Conservation (phyloP, 2,113 vertebrate genomes). For the Misgurnus mizolepis region DNA sequence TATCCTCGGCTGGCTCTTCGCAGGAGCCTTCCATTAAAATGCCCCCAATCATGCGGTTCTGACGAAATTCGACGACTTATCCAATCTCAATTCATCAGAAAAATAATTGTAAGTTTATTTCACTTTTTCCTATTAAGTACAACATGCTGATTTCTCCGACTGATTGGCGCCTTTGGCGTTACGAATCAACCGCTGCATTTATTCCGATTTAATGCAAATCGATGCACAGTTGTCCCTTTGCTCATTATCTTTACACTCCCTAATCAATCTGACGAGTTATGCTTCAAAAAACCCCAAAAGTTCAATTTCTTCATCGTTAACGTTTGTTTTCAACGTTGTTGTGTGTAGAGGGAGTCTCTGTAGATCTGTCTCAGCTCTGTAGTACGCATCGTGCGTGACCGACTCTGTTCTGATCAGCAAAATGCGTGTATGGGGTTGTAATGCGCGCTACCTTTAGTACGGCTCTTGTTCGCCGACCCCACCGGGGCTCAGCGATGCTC, state of each 20-base stretch:
- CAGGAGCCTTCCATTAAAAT: constrained; percentile 39
- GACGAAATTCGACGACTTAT: constrained; percentile 50
- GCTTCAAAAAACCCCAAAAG: constrained; percentile 6
- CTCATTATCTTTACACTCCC: constrained; percentile 1
- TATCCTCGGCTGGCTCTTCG: constrained; percentile 30
- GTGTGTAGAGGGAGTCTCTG: not conserved
- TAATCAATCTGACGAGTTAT: not conserved
- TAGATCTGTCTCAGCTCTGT: constrained; percentile 18
- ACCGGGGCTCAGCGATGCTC: constrained; percentile 60
- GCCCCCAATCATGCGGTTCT: not conserved
- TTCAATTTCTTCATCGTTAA: not conserved
- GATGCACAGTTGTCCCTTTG: not conserved
- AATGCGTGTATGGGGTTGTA: constrained; percentile 43
- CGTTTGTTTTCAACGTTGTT: not conserved
- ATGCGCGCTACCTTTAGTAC: constrained; percentile 59
- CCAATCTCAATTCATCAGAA: constrained; percentile 53
- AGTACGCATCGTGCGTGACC: not conserved
- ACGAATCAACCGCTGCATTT: not conserved
- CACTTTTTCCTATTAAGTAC: constrained; percentile 10
- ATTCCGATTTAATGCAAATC: not conserved
- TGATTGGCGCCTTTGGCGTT: not conserved
- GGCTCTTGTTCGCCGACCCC: constrained; percentile 52
- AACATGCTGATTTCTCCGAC: constrained; percentile 39
- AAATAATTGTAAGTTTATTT: constrained; percentile 45
- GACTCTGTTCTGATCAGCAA: constrained; percentile 38